Conservation (phyloP, 1,140 invertebrate species). For the Habropoda laboriosa region DNA sequence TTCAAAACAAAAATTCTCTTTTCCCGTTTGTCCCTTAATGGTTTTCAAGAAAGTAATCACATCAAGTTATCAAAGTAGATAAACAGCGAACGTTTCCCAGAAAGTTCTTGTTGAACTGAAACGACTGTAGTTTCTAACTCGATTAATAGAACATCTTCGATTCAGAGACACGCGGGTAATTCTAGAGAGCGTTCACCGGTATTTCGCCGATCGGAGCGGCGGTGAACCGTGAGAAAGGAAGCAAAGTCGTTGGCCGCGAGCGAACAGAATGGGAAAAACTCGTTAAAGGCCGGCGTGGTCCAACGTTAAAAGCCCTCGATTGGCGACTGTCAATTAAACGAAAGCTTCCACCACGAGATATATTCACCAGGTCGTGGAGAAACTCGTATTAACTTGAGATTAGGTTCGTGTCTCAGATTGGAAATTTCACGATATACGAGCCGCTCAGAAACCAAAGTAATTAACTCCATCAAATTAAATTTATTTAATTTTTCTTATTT, state of each 20-base stretch:
- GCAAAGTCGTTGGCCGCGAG: conserved; percentile 37
- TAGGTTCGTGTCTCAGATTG: not conserved
- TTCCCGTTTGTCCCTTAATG: no score
- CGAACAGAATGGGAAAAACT: conserved; percentile 51
- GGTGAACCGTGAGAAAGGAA: conserved; percentile 59
- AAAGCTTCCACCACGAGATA: not conserved
- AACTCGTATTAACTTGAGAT: no score
- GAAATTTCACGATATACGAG: no score
- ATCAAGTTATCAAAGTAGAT: no score
- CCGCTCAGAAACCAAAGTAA: no score
- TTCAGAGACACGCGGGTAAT: not conserved
- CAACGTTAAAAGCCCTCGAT: conserved; percentile 29
- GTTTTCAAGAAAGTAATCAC: no score
- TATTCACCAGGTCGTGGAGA: not conserved
- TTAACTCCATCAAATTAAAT: no score
- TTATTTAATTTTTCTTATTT: no score
- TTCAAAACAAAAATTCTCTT: no score
- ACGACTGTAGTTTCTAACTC: not conserved
- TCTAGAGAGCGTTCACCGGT: conserved; percentile 3
- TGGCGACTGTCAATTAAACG: conserved; percentile 42
- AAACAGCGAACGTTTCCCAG: no score
- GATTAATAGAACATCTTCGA: not conserved
- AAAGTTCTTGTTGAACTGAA: no score
- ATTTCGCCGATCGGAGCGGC: conserved; percentile 41
- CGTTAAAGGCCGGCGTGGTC: conserved; percentile 38